Conservation (phyloP, 1,140 invertebrate species). For the Aphelinus certus region DNA sequence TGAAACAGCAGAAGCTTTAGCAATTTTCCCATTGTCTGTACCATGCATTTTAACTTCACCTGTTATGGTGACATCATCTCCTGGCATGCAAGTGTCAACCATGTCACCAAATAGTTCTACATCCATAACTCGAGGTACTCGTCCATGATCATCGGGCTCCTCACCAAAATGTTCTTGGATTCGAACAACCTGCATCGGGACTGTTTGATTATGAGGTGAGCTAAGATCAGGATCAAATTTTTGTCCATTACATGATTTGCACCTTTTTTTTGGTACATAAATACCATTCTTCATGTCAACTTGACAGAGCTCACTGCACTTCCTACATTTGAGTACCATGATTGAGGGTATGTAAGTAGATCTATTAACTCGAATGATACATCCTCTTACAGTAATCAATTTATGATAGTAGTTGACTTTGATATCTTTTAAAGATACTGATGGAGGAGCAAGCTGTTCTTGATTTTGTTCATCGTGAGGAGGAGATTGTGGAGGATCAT, state of each 20-base stretch:
- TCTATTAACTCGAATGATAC: conserved; percentile 84
- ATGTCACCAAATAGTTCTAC: conserved; percentile 88
- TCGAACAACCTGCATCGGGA: conserved; percentile 83
- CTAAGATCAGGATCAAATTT: conserved; percentile 76
- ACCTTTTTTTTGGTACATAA: conserved; percentile 63
- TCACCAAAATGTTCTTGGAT: conserved; percentile 78
- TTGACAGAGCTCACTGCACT: conserved; percentile 52
- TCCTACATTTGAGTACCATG: conserved; percentile 79
- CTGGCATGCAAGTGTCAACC: conserved; percentile 86
- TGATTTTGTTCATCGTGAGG: not conserved
- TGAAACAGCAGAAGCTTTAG: conserved; percentile 68
- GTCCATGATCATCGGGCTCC: conserved; percentile 76
- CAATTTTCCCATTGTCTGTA: conserved; percentile 55
- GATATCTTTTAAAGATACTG: conserved; percentile 76
- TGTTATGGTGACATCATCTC: conserved; percentile 87
- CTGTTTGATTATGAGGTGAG: conserved; percentile 77
- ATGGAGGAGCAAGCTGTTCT: conserved; percentile 53
- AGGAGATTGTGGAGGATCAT: too few species aligned
- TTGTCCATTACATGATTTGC: conserved; percentile 74
- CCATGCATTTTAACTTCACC: conserved; percentile 80
- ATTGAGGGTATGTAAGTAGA: conserved; percentile 78
- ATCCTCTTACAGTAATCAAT: conserved; percentile 84
- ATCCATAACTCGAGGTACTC: conserved; percentile 87
- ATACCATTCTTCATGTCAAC: conserved; percentile 56
- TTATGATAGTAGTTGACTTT: conserved; percentile 85